phyloP scores from a whole-genome alignment of 2,113 vertebrate genomes.

The Ursus arctos region DNA sequence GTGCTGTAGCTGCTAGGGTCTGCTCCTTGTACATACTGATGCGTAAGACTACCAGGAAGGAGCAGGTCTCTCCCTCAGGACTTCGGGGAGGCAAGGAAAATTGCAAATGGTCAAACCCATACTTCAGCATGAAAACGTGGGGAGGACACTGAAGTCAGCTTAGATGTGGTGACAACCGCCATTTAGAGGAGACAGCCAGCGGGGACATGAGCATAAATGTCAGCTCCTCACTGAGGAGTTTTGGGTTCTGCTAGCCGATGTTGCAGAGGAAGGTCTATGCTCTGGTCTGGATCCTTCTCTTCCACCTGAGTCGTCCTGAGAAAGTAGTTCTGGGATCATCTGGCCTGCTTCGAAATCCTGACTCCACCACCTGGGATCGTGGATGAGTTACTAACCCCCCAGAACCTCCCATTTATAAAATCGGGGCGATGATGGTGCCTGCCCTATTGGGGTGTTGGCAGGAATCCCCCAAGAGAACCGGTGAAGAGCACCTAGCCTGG shows the following conservation, averaged over 20 bases:
- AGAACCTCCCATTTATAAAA: background rate
- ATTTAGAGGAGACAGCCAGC: rapidly evolving
- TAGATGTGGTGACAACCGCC: rapidly evolving
- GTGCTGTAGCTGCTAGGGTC: rapidly evolving
- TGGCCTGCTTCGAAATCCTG: rapidly evolving
- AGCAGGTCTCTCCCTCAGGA: background rate
- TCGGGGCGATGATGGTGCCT: rapidly evolving
- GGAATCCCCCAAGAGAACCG: rapidly evolving
- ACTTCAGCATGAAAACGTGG: rapidly evolving
- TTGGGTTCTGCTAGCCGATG: rapidly evolving
- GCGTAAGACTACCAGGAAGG: rapidly evolving
- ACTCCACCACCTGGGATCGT: background rate
- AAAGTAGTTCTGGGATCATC: background rate
- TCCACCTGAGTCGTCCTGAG: background rate
- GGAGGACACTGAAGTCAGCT: rapidly evolving
- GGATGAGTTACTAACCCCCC: rapidly evolving
- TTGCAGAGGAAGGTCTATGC: background rate
- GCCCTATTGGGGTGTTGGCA: background rate
- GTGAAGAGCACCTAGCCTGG: rapidly evolving
- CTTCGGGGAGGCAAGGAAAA: no score
- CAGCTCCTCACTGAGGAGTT: rapidly evolving
- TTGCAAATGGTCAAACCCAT: background rate
- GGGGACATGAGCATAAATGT: rapidly evolving
- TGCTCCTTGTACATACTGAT: rapidly evolving
- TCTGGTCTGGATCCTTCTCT: rapidly evolving